Percentiles rank a stretch among this genome's conserved stretches.
Evolutionary conservation across 2,113 vertebrate genomes (phyloP).

Genomic region (Asarcornis scutulata): DNA sequence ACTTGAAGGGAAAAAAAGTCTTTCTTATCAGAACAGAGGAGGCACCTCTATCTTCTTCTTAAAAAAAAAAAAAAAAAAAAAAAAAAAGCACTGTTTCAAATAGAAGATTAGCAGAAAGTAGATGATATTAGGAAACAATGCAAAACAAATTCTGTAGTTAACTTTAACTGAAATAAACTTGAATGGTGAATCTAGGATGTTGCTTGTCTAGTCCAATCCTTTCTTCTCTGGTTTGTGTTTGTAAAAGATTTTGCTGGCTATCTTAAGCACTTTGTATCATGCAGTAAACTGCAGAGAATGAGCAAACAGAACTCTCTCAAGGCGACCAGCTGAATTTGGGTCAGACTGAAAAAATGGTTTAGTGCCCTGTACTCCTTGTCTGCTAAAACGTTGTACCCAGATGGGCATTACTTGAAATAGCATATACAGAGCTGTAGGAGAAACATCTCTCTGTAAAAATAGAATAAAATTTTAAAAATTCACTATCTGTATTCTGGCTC

Average conservation of each 20-base stretch:
- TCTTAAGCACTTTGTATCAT: slow-evolving; percentile 24
- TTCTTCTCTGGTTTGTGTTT: background rate
- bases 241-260: background rate
- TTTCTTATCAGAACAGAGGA: background rate
- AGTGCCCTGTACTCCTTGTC: background rate
- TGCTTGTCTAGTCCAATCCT: background rate
- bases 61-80: background rate
- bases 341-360: background rate
- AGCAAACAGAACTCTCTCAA: slow-evolving; percentile 5
- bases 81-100: background rate
- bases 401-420: background rate
- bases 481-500: background rate
- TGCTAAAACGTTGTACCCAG: background rate
- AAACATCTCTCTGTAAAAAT: background rate
- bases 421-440: background rate
- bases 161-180: background rate
- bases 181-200: background rate
- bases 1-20: background rate
- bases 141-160: slow-evolving; percentile 10
- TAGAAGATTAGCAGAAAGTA: background rate
- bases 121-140: background rate
- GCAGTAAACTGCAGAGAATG: background rate
- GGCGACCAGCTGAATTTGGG: slow-evolving; percentile 28
- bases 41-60: background rate
- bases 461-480: background rate